Evolutionary conservation across 2,797 vertebrate genomes (phyloP).

Genomic region (Nannoperca obscura): DNA sequence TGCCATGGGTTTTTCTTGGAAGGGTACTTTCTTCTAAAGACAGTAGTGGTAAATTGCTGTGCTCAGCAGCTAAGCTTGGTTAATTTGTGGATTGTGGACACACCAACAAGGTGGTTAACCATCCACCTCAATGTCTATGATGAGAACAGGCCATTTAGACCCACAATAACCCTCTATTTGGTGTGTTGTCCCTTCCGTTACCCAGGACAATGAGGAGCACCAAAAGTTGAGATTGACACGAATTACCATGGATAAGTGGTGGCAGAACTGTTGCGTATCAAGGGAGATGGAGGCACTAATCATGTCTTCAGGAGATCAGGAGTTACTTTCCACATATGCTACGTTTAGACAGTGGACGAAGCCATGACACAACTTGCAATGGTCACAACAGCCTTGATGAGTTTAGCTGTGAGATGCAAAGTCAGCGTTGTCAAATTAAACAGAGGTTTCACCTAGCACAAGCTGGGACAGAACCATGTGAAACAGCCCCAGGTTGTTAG

Average conservation of each 20-base stretch:
- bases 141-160: neutral
- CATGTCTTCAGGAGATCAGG: neutral
- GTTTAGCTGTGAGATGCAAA: slow-evolving; percentile 17
- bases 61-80: slow-evolving; percentile 1
- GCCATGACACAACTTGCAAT: slow-evolving; percentile 5
- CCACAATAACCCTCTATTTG: neutral
- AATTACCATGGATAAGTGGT: neutral
- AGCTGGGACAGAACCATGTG: slow-evolving; percentile 20
- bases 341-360: neutral
- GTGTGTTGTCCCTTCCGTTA: neutral
- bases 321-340: neutral
- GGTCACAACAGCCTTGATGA: neutral
- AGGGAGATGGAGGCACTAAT: neutral
- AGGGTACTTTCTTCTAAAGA: neutral
- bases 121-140: slow-evolving; percentile 5
- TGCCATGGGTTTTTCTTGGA: neutral
- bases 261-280: neutral
- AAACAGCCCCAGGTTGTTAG: slow-evolving; percentile 29
- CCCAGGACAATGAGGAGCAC: neutral
- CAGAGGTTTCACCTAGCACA: slow-evolving; percentile 5
- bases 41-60: neutral
- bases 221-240: neutral
- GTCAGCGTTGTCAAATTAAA: slow-evolving; percentile 16
- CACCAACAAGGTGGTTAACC: slow-evolving; percentile 1
- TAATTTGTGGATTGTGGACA: slow-evolving; percentile 8